A percentile compares a stretch with the other conserved stretches of the same genome.
These are phyloP conservation scores for Dipodomys merriami DNA, from an alignment of 2,113 vertebrate genomes.

Conservation along the genomic window DNA sequence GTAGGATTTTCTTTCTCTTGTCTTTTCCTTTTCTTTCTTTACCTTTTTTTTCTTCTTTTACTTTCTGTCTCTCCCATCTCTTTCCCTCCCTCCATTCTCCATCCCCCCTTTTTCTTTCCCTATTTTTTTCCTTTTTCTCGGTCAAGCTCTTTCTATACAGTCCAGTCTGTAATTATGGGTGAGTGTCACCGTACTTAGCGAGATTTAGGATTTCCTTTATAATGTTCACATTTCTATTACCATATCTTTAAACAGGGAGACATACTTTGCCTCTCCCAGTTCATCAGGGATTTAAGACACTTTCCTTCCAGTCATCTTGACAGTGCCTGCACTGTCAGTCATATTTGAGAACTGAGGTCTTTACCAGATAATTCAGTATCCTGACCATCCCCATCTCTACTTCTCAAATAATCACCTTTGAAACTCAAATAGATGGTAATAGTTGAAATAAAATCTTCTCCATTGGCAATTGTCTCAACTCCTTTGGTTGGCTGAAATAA, in stretches of 20 bases:
- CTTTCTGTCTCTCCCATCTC: background rate
- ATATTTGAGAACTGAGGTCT: background rate
- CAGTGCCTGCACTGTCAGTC: background rate
- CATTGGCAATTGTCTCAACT: background rate
- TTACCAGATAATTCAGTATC: slow-evolving; percentile 33
- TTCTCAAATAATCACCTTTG: background rate
- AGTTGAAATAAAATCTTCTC: background rate
- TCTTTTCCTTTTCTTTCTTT: too few species aligned
- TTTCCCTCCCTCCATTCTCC: too few species aligned
- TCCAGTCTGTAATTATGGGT: background rate
- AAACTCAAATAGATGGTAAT: slow-evolving; percentile 5
- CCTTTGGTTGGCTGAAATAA: slow-evolving; percentile 44
- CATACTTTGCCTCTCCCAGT: background rate
- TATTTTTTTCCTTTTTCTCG: too few species aligned
- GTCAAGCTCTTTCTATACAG: background rate
- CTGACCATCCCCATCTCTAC: background rate
- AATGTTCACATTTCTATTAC: slow-evolving; percentile 29
- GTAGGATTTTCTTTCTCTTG: background rate
- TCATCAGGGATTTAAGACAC: background rate
- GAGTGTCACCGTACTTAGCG: background rate
- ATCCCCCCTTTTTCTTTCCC: too few species aligned
- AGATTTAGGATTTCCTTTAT: slow-evolving; percentile 32
- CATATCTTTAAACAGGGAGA: slow-evolving; percentile 41
- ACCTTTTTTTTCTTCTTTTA: background rate
- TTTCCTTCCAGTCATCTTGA: background rate